Base-by-base conservation (phyloP, 1,140 invertebrate species). In the Colletes latitarsis region DNA sequence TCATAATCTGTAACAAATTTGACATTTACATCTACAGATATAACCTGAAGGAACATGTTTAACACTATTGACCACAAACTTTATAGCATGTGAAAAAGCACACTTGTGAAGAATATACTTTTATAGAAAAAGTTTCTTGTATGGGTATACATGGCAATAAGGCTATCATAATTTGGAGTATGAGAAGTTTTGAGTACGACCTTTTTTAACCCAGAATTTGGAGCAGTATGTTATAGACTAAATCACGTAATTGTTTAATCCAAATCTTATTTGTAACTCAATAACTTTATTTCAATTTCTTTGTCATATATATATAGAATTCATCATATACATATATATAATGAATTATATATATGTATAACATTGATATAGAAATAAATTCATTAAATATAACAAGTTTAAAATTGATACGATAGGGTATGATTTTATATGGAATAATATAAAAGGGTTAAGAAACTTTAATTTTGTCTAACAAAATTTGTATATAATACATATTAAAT, bases 21-120 rank as follows among this genome's bases (percentile, higher is more conserved):
- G 77, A 79, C 77, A 79, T 79, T 73, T 79, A 73, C 60, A 9
- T 55, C 41, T 64, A 46, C 19, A 71, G 57, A 73, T 79, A 72
- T 79, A 79, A 79, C 69, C 77, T 79, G 77, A 66, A 15, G 69
- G 41, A 55, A 58, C 52, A 21, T 72, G 49, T 63, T 77, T 72
- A 64, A 46, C 19, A 53, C 49, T 19, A n/a, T 73, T 73, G 58
- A 71, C 14, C 58, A 10, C 14, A 17, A 49, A 68, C 30, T 49
- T 41, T 17, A 1, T 62, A 62, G 46, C 14, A 60, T 49, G 21
- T 70, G 30, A 21, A 60, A 52, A n/a, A 21, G 55, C 49, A 73
- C 12, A 66, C 73, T 53, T 53, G 2, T 6, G 3, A 15, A 19
- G 19, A 69, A 10, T 49, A 52, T 43, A 39, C 10, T 49, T 52